These are phyloP conservation scores for Aldabrachelys gigantea DNA, from an alignment of 2,113 vertebrate genomes.

Conservation along the genomic window DNA sequence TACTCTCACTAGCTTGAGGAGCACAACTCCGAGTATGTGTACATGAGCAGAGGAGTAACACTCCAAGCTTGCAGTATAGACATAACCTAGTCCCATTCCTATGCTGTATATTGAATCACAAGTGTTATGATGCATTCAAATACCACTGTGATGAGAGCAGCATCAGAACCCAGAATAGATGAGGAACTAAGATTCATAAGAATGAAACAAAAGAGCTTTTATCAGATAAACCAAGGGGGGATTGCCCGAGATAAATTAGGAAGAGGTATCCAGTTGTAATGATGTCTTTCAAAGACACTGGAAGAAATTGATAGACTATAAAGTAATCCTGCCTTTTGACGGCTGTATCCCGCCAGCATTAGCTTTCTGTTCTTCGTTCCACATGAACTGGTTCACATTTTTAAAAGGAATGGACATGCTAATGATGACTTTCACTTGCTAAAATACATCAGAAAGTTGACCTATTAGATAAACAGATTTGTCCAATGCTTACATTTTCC, in stretches of 20 bases:
- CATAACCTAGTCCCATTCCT: background rate
- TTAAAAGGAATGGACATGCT: background rate
- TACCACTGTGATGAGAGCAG: background rate
- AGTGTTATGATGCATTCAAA: background rate
- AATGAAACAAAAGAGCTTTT: conserved; percentile 22
- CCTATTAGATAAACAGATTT: conserved; percentile 38
- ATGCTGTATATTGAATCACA: background rate
- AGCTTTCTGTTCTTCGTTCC: conserved; percentile 52
- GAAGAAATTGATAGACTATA: conserved; percentile 36
- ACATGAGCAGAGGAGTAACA: background rate
- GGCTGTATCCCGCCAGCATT: background rate
- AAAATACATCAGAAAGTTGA: conserved; percentile 25
- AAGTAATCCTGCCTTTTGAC: conserved; percentile 24
- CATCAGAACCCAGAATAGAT: background rate
- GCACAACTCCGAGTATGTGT: too few species aligned
- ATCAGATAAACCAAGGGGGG: background rate
- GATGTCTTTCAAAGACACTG: conserved; percentile 39
- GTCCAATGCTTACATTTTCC: conserved; percentile 32
- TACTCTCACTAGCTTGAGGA: background rate
- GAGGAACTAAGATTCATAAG: background rate
- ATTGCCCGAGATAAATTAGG: conserved; percentile 43
- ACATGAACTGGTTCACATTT: background rate
- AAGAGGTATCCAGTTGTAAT: conserved; percentile 21
- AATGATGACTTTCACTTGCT: background rate
- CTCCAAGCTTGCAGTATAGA: background rate